Base-by-base conservation (phyloP, 2,888 invertebrate species). In the Platycheirus rosarum region DNA sequence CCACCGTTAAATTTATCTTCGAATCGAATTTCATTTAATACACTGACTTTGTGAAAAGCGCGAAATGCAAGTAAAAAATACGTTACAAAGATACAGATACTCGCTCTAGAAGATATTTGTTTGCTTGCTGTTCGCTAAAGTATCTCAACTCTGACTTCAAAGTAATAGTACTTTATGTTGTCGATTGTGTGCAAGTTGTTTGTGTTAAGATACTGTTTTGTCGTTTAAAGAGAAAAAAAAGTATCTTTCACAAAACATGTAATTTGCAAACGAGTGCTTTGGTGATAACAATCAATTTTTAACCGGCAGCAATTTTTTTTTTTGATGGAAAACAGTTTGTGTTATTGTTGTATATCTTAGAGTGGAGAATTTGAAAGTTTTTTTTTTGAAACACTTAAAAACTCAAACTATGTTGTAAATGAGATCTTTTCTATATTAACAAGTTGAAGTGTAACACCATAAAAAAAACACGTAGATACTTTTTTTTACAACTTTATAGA, bases 1-100 rank as follows among this genome's bases (percentile, higher is more conserved):
- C 73, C 51, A 40, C 14, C 62, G 44, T 40, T 62, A 14, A 57
- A 63, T 74, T 74, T 79, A 68, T 62, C 78, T 69, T 73, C 73
- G 62, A 68, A 79, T 79, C 74, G 78, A 74, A 79, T 79, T 69
- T 68, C 78, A 74, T 79, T 79, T 62, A n/a, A n/a, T n/a, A 46
- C 16, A 44, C 23, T 40, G 55, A 20, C 65, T 57, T 71, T 70
- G 63, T 23, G 53, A 40, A 49, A 49, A 55, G 55, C 40, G 65
- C 40, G 35, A 53, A 53, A 63, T 42, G 11, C n/a, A n/a, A n/a
- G n/a, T 40, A 37, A 55, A 55, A 44, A 35, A 53, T 18, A 53
- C 20, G 18, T 20, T 37, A 13, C 53, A 6, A 23, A 20, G 53
- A 37, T 55, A 37, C 32, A 32, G n/a, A n/a, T n/a, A n/a, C n/a